Evolutionary conservation across 2,113 vertebrate genomes (phyloP).

Genomic region (Rhinichthys klamathensis): DNA sequence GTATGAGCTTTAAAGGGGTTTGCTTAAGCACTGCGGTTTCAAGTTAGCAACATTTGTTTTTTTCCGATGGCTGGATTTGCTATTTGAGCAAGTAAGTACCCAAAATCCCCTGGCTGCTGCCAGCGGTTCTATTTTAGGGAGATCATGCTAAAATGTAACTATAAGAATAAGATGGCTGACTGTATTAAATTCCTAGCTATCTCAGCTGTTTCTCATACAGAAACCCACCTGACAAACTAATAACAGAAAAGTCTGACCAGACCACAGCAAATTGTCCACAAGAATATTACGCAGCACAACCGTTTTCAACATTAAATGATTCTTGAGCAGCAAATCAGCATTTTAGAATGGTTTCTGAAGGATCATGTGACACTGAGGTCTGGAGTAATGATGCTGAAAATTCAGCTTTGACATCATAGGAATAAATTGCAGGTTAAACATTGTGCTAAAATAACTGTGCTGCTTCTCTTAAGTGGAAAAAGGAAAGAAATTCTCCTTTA

Average conservation of each 20-base stretch:
- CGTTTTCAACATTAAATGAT: too few relatives aligned
- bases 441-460: background rate
- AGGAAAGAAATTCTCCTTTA: background rate
- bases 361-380: too few relatives aligned
- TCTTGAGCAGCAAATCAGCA: too few relatives aligned
- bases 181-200: constrained; percentile 1
- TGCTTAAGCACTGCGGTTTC: background rate
- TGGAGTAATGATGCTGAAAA: background rate
- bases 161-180: background rate
- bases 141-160: background rate
- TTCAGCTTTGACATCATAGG: background rate
- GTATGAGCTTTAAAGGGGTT: background rate
- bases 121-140: background rate
- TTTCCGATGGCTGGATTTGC: constrained; percentile 11
- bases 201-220: constrained; percentile 3
- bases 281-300: too few relatives aligned
- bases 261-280: too few relatives aligned
- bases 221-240: background rate
- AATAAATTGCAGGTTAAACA: background rate
- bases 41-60: constrained; percentile 21
- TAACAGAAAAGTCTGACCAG: too few relatives aligned
- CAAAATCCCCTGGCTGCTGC: constrained; percentile 13
- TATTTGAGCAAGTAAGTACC: background rate
- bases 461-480: background rate
- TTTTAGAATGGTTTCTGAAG: too few relatives aligned